Base-by-base conservation (phyloP, 2,797 vertebrate genomes). In the Sebastolobus altivelis region DNA sequence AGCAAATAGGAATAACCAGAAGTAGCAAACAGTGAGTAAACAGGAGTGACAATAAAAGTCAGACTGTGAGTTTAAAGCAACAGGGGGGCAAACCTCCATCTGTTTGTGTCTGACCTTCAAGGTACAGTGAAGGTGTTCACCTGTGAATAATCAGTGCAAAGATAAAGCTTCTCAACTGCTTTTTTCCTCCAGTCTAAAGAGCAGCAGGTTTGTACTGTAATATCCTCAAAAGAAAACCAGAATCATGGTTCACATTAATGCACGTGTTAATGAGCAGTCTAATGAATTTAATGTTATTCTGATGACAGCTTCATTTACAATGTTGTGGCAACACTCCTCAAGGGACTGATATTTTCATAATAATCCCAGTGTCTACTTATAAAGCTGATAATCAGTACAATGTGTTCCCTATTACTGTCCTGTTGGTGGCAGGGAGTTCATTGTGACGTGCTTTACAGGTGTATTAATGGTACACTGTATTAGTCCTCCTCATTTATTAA, bases 51-150 rank as follows among this genome's bases (percentile, higher is more conserved):
- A 60, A 12, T 25, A 37, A 83, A 82, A 75, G 84, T 89, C 79
- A 75, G 67, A 20, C 56, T 13, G 16, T 61, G 79, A 77, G 49
- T 70, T 29, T 35, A 22, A 68, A 65, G 62, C 81, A 68, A 25
- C 56, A 40, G 67, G 78, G 65, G 67, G 37, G 35, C 10, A 31
- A 63, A 43, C 25, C 65, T 60, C 83, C 87, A 84, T 90, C 81
- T 87, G 89, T 74, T 59, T 49, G 40, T 16, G 68, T 84, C 65
- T 81, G 75, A 84, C 88, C 84, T 89, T 82, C 80, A 61, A 29
- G 65, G 37, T 5, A 3, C 56, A 10, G 40, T 35, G 60, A 81
- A 81, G 61, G 73, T 65, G 70, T 27, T 77, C 76, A 75, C 27
- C 82, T 73, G 67, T 71, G 77, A 82, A 52, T 60, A 75, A 59